Conservation (phyloP, 1,140 invertebrate species). For the Branchinecta lindahli region DNA sequence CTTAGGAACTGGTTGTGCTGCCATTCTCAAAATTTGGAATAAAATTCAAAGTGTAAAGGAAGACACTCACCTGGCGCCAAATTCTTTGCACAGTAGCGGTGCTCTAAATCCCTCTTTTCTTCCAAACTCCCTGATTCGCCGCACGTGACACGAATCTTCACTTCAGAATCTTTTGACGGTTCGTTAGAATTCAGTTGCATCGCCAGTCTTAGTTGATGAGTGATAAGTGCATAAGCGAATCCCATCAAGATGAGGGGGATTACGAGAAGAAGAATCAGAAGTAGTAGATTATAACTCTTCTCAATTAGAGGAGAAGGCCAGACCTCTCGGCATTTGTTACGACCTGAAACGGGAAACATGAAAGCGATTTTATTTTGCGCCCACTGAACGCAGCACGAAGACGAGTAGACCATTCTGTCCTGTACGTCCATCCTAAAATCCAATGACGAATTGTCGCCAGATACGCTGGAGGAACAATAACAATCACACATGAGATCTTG, state of each 20-base stretch:
- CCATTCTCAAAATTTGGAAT: too few species aligned
- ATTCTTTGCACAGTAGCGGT: background rate
- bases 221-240: constrained; percentile 55
- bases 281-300: constrained; percentile 51
- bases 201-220: constrained; percentile 27
- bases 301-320: constrained; percentile 48
- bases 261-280: constrained; percentile 52
- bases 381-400: too few species aligned
- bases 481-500: too few species aligned
- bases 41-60: too few species aligned
- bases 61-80: background rate
- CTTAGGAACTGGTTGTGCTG: too few species aligned
- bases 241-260: constrained; percentile 58
- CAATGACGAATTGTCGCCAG: too few species aligned
- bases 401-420: too few species aligned
- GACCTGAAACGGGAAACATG: constrained; percentile 24
- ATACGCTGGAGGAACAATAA: too few species aligned
- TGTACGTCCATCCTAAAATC: too few species aligned
- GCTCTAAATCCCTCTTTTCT: background rate
- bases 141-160: background rate
- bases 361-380: too few species aligned
- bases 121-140: background rate
- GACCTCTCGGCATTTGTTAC: constrained; percentile 52
- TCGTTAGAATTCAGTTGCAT: background rate
- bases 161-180: background rate